These are phyloP conservation scores for Melieria crassipennis DNA, from an alignment of 2,888 invertebrate species.

Conservation along the genomic window DNA sequence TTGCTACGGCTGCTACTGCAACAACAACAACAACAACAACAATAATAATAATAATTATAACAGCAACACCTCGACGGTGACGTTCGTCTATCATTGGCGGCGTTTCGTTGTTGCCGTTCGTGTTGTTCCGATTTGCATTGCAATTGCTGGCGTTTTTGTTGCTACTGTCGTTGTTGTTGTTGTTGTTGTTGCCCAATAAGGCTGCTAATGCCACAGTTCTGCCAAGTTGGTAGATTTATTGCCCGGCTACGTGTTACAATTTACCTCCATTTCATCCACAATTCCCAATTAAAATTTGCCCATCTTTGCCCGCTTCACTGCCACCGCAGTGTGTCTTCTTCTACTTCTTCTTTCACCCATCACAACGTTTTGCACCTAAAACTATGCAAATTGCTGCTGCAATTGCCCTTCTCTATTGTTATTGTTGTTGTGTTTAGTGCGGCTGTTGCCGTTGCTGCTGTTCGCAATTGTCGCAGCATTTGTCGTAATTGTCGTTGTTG, in stretches of 20 bases:
- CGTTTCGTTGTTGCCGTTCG: neutral
- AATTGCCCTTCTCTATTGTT: too few species aligned
- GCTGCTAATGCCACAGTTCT: constrained; percentile 13
- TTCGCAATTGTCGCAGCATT: too few species aligned
- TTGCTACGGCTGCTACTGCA: neutral
- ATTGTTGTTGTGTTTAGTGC: too few species aligned
- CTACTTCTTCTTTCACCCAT: too few species aligned
- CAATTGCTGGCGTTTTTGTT: neutral
- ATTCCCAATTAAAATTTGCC: constrained; percentile 26
- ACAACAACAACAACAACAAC: constrained; percentile 1
- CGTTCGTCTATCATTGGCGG: constrained; percentile 1
- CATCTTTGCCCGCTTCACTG: neutral
- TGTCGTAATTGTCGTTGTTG: too few species aligned
- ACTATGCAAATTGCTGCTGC: too few species aligned
- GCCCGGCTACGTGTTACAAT: constrained; percentile 29
- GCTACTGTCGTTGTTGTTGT: neutral
- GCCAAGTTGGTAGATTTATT: constrained; percentile 29
- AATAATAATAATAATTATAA: constrained; percentile 1
- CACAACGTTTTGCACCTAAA: too few species aligned
- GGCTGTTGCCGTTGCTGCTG: too few species aligned
- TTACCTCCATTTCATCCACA: constrained; percentile 21
- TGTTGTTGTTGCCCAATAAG: neutral
- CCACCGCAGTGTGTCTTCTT: too few species aligned
- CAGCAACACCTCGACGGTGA: neutral
- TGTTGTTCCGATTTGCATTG: neutral